Base-by-base conservation (phyloP, 2,113 vertebrate species). In the Pseudorectes ferrugineus region DNA sequence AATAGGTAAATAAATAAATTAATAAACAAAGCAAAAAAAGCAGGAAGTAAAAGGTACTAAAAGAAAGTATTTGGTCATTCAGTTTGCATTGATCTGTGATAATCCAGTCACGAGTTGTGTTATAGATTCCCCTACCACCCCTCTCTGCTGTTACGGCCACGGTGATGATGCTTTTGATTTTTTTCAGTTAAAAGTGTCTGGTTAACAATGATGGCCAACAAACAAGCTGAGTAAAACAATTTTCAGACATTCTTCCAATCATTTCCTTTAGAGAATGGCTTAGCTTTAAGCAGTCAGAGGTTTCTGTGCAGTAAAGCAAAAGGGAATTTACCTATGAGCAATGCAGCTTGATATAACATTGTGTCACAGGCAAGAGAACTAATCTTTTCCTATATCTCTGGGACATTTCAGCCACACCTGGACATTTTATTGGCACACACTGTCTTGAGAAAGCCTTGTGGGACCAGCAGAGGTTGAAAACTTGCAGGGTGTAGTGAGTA, bases 101-200 rank as follows among this genome's bases (percentile, higher is more conserved):
- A 73, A 86, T 36, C 5, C 11, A 38, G 45, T 35, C 33, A 17
- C 31, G 21, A 83, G 48, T 11, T 2, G 2, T 15, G 19, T 6
- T 59, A 29, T 0, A 61, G 14, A 12, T 87, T 87, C 40, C 46
- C 11, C 7, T 40, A 2, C 12, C 25, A 61, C 18, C 11, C 5
- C 3, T 21, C 13, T 43, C 2, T 10, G 21, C 22, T 48, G 4
- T 36, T 57, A 14, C 0, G 0, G 13, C 8, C 3, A 1, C 11
- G 36, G 23, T 42, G 8, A 5, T 2, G 10, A 38, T 14, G 9
- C 7, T 78, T 80, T 77, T 2, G 0, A 4, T 10, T 24, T 84
- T 77, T 62, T 76, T 26, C 13, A 63, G 15, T 52, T 73, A 76
- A 73, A 85, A 62, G 3, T 48, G 28, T 55, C 48, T 91, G 25